These are phyloP conservation scores for Eilema depressum DNA, from an alignment of 2,888 invertebrate species.

Conservation along the genomic window DNA sequence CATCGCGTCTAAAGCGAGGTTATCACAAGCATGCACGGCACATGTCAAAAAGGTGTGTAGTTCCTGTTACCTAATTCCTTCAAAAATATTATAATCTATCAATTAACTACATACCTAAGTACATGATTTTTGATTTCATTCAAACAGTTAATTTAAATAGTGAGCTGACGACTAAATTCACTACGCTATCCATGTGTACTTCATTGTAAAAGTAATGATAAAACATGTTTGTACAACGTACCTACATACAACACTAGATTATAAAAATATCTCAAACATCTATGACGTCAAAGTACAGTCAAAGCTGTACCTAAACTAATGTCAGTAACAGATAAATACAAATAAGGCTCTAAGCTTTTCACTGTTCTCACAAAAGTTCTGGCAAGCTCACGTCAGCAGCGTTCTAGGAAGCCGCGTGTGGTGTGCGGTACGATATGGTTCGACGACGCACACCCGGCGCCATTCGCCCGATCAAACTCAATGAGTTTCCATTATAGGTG, in stretches of 20 bases:
- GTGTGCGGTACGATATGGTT: constrained; percentile 46
- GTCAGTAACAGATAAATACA: neutral
- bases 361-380: constrained; percentile 41
- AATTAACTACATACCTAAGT: too few species aligned
- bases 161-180: too few species aligned
- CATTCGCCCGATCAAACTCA: constrained; percentile 46
- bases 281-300: neutral
- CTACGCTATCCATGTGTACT: neutral
- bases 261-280: neutral
- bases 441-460: constrained; percentile 44
- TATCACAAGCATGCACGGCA: too few species aligned
- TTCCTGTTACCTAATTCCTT: too few species aligned
- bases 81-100: too few species aligned
- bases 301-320: neutral
- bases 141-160: too few species aligned
- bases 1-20: too few species aligned
- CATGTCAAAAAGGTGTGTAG: too few species aligned
- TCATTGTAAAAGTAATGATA: neutral
- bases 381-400: constrained; percentile 55
- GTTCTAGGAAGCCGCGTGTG: constrained; percentile 58
- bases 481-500: constrained; percentile 62
- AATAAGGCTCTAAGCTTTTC: constrained; percentile 25
- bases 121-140: too few species aligned
- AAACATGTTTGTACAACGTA: neutral
- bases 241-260: neutral